Evolutionary conservation across 2,888 invertebrate species (phyloP).

Genomic region (Odontocolon sp.): DNA sequence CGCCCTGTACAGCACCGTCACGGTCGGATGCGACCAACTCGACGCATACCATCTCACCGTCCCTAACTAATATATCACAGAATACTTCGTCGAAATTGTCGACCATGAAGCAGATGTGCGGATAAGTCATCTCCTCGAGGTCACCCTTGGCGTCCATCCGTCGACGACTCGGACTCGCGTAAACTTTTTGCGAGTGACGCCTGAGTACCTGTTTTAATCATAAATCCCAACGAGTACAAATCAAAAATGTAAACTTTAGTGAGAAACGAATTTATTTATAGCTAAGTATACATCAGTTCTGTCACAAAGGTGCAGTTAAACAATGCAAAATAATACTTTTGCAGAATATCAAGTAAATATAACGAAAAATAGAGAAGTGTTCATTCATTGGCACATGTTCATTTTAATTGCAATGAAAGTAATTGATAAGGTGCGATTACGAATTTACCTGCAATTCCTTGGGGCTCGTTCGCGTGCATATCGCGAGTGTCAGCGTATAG

Average conservation of each 20-base stretch:
- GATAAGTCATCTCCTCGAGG: conserved; percentile 99
- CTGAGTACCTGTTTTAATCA: conserved; percentile 72
- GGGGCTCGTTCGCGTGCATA: conserved; percentile 98
- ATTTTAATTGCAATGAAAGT: too few relatives aligned
- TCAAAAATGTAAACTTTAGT: neutral
- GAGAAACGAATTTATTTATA: neutral
- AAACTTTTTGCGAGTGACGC: conserved; percentile 87
- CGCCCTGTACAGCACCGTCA: conserved; percentile 92
- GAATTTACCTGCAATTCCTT: conserved; percentile 95
- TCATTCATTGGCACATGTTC: too few relatives aligned
- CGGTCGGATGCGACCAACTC: conserved; percentile 97
- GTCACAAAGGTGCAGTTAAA: too few relatives aligned
- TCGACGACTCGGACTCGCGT: conserved; percentile 97
- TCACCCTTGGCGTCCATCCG: conserved; percentile 99
- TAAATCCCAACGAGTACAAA: neutral
- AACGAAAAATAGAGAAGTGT: too few relatives aligned
- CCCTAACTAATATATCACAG: conserved; percentile 97
- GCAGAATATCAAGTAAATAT: too few relatives aligned
- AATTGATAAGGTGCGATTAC: neutral
- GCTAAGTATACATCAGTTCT: too few relatives aligned
- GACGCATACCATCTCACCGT: conserved; percentile 99
- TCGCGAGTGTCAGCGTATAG: conserved; percentile 97
- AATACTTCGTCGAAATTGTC: conserved; percentile 99
- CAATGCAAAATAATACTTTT: too few relatives aligned
- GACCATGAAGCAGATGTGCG: conserved; percentile 99